Evolutionary conservation across 2,888 invertebrate species (phyloP).

Genomic region (Latrodectus hesperus): DNA sequence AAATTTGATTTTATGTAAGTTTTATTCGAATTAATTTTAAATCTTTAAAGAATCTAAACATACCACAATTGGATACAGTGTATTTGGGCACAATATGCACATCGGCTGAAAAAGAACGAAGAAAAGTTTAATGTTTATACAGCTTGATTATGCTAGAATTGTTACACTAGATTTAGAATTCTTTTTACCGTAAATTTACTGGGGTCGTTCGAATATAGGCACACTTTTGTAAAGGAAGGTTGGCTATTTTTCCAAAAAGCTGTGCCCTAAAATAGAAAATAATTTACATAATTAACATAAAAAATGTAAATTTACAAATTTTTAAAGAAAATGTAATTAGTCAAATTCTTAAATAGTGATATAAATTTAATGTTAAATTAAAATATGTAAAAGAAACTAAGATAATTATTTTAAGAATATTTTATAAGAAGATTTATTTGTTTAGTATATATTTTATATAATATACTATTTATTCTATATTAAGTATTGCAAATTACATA

Average conservation of each 20-base stretch:
- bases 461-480: too few species aligned
- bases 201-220: constrained; percentile 57
- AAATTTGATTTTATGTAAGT: too few species aligned
- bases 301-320: neutral
- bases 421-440: too few species aligned
- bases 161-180: neutral
- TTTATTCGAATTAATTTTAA: neutral
- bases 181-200: constrained; percentile 48
- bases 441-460: too few species aligned
- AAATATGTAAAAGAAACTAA: too few species aligned
- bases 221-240: constrained; percentile 56
- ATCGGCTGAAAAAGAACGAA: constrained; percentile 45
- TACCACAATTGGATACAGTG: constrained; percentile 59
- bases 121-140: neutral
- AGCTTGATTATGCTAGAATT: neutral
- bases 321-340: too few species aligned
- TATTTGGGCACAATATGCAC: constrained; percentile 59
- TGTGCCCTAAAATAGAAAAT: constrained; percentile 22
- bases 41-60: neutral
- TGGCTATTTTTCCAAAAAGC: constrained; percentile 58
- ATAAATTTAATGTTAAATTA: too few species aligned
- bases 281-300: neutral
- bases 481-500: too few species aligned
- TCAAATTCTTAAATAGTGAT: too few species aligned
- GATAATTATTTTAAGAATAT: too few species aligned